These are phyloP conservation scores for Drosophila watanabei DNA, from an alignment of 1,140 invertebrate species.

Conservation along the genomic window DNA sequence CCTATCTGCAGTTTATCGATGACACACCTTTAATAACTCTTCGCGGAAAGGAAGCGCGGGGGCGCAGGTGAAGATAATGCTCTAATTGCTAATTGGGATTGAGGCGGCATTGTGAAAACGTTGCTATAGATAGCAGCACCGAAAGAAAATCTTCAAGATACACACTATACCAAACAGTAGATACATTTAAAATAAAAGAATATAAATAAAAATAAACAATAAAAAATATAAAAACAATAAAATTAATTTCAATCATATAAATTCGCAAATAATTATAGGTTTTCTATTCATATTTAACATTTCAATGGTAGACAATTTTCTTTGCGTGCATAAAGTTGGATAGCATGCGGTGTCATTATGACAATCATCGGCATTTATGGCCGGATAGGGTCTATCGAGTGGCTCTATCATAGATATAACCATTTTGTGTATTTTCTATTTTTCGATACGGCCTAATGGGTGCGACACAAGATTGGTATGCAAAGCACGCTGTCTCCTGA, in stretches of 20 bases:
- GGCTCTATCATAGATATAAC: constrained; percentile 36
- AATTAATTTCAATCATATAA: neutral
- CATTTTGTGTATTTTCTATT: constrained; percentile 15
- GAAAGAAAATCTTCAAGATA: neutral
- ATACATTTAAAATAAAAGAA: neutral
- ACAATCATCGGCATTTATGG: constrained; percentile 36
- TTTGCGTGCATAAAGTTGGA: neutral
- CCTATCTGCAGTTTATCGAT: constrained; percentile 13
- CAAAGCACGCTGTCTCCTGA: constrained; percentile 42
- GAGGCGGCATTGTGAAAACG: constrained; percentile 16
- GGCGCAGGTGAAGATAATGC: constrained; percentile 54
- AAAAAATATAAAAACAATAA: neutral
- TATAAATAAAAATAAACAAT: neutral
- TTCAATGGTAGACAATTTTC: neutral
- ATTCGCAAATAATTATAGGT: neutral
- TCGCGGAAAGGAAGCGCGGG: neutral
- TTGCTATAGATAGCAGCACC: constrained; percentile 16
- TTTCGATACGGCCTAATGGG: constrained; percentile 45
- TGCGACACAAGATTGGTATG: constrained; percentile 57
- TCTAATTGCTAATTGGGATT: constrained; percentile 78
- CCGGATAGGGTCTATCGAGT: constrained; percentile 22
- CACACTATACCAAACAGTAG: neutral
- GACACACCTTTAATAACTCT: constrained; percentile 48
- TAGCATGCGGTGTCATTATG: constrained; percentile 22
- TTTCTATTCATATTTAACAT: neutral